Evolutionary conservation across 2,888 invertebrate species (phyloP).

Genomic region (Plutella xylostella): DNA sequence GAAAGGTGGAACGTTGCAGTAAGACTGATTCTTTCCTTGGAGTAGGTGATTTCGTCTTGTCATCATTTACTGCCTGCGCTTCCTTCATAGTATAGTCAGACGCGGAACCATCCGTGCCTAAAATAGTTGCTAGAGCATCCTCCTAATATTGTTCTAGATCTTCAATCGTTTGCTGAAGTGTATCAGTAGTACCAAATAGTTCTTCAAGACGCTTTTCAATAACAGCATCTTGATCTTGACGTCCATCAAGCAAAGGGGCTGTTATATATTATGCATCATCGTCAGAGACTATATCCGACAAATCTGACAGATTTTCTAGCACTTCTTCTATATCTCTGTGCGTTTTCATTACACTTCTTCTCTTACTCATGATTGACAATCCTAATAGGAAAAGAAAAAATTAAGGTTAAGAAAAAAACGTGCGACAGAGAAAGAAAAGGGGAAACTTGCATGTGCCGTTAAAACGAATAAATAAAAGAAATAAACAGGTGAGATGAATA

Average conservation of each 20-base stretch:
- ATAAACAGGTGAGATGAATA: no score
- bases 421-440: no score
- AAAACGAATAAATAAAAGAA: no score
- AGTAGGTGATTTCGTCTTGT: constrained; percentile 3
- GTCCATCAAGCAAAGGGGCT: constrained; percentile 14
- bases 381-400: no score
- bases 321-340: constrained; percentile 10
- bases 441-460: no score
- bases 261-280: constrained; percentile 18
- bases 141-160: not conserved
- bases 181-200: constrained; percentile 16
- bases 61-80: constrained; percentile 8
- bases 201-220: constrained; percentile 19
- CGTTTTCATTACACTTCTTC: constrained; percentile 3
- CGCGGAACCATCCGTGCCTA: constrained; percentile 5
- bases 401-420: no score
- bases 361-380: constrained; percentile 5
- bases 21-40: constrained; percentile 3
- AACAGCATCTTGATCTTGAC: constrained; percentile 14
- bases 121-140: constrained; percentile 11
- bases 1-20: constrained; percentile 1
- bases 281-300: constrained; percentile 18
- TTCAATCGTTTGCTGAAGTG: constrained; percentile 11
- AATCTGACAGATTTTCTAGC: constrained; percentile 17
- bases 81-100: constrained; percentile 5